Evolutionary conservation across 2,797 vertebrate species (phyloP), one percentile per base, ranked within the genome.

Genomic region (Halcyon smyrnensis): DNA sequence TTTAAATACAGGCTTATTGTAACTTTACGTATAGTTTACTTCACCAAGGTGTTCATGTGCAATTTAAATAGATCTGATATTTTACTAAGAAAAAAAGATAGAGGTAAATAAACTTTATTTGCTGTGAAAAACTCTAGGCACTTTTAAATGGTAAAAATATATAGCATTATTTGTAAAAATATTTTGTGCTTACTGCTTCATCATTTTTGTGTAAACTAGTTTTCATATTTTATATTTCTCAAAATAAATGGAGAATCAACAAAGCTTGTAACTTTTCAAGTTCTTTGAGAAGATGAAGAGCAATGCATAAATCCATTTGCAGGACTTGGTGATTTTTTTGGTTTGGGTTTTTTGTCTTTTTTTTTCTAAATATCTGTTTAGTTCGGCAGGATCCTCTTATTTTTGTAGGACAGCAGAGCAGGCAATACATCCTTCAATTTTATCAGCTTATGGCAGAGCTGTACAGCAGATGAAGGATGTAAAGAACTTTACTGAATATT

Each of bases 151-250:
- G 85, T 90, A 82, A 96, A 82, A 79, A 73, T 84, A 77, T 74
- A 94, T 88, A 85, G 88, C 84, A 2, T 95, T 97, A 87, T 98
- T 98, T 96, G 97, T 97, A 94, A 96, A 97, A 91, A 82, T 70
- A 56, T 51, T 85, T 96, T 92, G 91, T 96, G 94, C 92, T 97
- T 97, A 94, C 93, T 97, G 94, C 93, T 59, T 95, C 77, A 93
- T 96, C 95, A 94, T 94, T 97, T 69, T 97, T 97, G 97, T 98
- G 96, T 97, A 97, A 97, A 93, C 78, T 88, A 85, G 94, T 95
- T 98, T 97, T 97, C 95, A 74, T 97, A 97, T 96, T 96, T 98
- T 98, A 94, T 98, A 97, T 97, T 98, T 97, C 97, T 96, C 75
- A 97, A 96, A 98, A 98, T 98, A 98, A 98, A 98, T 77, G 94